Conservation (phyloP, 2,888 invertebrate genomes). For the Rotaria magnacalcarata region DNA sequence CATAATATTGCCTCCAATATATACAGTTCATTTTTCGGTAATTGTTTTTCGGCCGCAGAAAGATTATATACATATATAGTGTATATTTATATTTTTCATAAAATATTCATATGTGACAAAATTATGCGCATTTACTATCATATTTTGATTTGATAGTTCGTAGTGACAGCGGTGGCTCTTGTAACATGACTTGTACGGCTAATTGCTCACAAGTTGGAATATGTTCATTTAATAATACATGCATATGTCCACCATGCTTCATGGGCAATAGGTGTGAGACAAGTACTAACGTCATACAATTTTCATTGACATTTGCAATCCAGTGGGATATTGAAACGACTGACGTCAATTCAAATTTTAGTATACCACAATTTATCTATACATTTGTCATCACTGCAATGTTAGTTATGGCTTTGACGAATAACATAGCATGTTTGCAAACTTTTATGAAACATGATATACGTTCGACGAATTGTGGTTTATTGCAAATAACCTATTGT, state of each 20-base stretch:
- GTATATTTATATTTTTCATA: too few species aligned
- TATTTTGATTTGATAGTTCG: neutral
- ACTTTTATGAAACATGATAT: neutral
- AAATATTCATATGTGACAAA: too few species aligned
- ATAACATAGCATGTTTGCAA: neutral
- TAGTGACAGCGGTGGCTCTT: neutral
- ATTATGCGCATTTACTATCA: too few species aligned
- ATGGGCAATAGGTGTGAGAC: neutral
- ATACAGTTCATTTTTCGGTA: too few species aligned
- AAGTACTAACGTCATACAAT: neutral
- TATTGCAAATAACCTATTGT: neutral
- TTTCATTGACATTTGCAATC: neutral
- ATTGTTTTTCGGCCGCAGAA: too few species aligned
- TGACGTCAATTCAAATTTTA: neutral
- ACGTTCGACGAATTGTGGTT: conserved; percentile 1
- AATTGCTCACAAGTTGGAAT: neutral
- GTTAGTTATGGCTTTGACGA: neutral
- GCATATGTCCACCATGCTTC: neutral
- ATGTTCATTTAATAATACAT: neutral
- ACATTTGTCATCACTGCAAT: neutral
- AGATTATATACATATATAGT: too few species aligned
- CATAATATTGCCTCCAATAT: too few species aligned
- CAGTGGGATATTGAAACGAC: neutral
- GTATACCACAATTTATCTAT: neutral
- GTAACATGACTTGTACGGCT: neutral